Evolutionary conservation across 1,140 invertebrate genomes (phyloP).

Genomic region (Brachionus rotundiformis): DNA sequence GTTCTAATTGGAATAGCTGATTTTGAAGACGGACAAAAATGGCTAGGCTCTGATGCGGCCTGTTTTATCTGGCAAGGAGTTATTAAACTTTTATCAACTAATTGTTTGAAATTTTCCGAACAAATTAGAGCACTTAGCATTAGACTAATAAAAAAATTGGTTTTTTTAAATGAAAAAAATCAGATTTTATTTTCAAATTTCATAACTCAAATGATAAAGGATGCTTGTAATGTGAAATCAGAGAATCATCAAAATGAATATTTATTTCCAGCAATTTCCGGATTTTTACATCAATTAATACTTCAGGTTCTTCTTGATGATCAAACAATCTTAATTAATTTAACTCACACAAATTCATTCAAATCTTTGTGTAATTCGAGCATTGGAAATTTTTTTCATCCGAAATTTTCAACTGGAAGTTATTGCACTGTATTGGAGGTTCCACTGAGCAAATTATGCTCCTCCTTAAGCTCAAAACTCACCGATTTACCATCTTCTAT

Average conservation of each 20-base stretch:
- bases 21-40: conserved; percentile 32
- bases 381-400: conserved; percentile 53
- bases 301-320: conserved; percentile 80
- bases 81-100: neutral
- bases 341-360: conserved; percentile 62
- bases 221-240: conserved; percentile 44
- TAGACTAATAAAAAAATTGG: conserved; percentile 1
- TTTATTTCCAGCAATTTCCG: conserved; percentile 71
- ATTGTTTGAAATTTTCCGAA: neutral
- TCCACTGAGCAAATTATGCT: conserved; percentile 58
- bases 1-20: conserved; percentile 21
- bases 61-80: neutral
- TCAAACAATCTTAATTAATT: conserved; percentile 74
- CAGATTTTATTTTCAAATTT: neutral
- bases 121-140: neutral
- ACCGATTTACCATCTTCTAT: neutral
- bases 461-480: neutral
- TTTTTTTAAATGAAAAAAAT: conserved; percentile 66
- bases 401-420: conserved; percentile 48
- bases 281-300: conserved; percentile 81
- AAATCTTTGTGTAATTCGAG: conserved; percentile 52
- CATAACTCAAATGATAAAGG: conserved; percentile 41
- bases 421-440: conserved; percentile 42
- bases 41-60: neutral
- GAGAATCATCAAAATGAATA: conserved; percentile 22